A percentile compares a stretch with the other conserved stretches of the same genome.
These are phyloP conservation scores for Ctenomys sociabilis DNA, from an alignment of 2,113 vertebrate species.

Conservation along the genomic window DNA sequence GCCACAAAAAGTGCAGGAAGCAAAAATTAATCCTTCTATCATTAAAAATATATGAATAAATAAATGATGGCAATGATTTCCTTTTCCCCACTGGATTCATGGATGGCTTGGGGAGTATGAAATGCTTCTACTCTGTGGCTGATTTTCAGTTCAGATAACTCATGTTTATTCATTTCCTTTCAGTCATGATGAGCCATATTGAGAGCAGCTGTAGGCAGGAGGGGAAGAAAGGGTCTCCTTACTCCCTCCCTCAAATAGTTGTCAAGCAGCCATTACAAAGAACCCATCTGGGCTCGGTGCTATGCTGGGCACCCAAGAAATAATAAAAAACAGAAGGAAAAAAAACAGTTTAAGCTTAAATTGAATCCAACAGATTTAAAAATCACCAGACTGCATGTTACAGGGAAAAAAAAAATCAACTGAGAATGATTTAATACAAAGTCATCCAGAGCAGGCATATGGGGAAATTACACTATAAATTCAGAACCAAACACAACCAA, in stretches of 20 bases:
- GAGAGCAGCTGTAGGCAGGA: constrained; percentile 85
- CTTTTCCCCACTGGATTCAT: constrained; percentile 47
- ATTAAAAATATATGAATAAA: constrained; percentile 75
- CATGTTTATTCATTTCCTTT: constrained; percentile 87
- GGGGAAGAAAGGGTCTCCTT: constrained; percentile 55
- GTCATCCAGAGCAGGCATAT: constrained; percentile 71
- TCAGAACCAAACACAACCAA: constrained; percentile 21
- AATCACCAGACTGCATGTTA: constrained; percentile 67
- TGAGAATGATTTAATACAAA: constrained; percentile 80
- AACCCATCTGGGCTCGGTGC: constrained; percentile 72
- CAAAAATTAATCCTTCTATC: constrained; percentile 50
- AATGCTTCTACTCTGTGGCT: constrained; percentile 66
- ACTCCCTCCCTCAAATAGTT: constrained; percentile 72
- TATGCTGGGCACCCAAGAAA: constrained; percentile 72
- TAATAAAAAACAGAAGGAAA: constrained; percentile 76
- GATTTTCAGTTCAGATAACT: constrained; percentile 86
- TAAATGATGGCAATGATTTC: constrained; percentile 28
- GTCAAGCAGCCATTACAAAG: constrained; percentile 72
- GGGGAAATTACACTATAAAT: constrained; percentile 74
- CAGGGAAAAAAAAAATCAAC: neutral
- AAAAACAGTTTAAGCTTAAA: neutral
- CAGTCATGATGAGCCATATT: constrained; percentile 82
- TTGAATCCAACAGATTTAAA: constrained; percentile 49
- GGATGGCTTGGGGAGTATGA: constrained; percentile 11
- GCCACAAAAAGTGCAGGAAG: constrained; percentile 57